Conservation (phyloP, 2,888 invertebrate species). For the Orthosia gracilis region DNA sequence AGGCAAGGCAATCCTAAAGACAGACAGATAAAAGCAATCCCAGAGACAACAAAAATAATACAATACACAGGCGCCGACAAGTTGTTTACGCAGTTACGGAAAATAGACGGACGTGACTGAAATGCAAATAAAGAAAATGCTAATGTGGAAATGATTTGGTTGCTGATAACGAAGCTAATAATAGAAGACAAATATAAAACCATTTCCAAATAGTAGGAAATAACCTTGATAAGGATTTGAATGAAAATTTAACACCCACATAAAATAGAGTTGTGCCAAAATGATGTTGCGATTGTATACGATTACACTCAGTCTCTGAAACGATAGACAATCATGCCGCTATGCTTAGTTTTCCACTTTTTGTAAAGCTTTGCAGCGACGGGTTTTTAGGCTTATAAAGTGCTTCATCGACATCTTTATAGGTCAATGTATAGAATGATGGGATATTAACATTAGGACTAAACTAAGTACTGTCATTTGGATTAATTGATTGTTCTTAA, state of each 20-base stretch:
- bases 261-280: constrained; percentile 37
- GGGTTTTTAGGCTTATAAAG: background rate
- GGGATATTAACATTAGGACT: background rate
- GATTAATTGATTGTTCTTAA: background rate
- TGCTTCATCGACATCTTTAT: background rate
- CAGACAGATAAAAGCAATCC: background rate
- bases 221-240: constrained; percentile 42
- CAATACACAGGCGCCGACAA: background rate
- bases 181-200: constrained; percentile 50
- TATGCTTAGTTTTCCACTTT: background rate
- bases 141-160: constrained; percentile 40
- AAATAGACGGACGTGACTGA: constrained; percentile 33
- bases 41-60: background rate
- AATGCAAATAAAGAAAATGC: constrained; percentile 41
- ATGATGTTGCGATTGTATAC: constrained; percentile 17
- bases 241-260: constrained; percentile 59
- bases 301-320: constrained; percentile 7
- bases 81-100: constrained; percentile 11
- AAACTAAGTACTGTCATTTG: background rate
- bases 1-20: background rate
- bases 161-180: constrained; percentile 53
- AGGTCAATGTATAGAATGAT: background rate
- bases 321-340: background rate
- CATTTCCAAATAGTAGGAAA: constrained; percentile 57
- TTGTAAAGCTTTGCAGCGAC: background rate